Evolutionary conservation across 2,797 vertebrate genomes (phyloP).

Genomic region (Passerculus sandwichensis): DNA sequence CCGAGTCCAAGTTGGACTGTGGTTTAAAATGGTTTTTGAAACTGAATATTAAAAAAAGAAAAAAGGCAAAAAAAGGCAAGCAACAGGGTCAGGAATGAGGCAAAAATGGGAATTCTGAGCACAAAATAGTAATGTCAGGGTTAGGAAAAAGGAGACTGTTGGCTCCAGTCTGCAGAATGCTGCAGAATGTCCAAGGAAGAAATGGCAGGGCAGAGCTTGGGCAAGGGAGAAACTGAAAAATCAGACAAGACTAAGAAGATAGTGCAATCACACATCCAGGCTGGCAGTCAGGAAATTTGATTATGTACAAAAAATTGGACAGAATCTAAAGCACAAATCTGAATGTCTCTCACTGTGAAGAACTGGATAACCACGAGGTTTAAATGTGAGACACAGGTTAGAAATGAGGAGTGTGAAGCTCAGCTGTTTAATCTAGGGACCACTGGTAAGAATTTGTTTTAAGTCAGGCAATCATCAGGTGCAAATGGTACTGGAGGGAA

Average conservation of each 20-base stretch:
- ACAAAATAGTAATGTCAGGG: not conserved
- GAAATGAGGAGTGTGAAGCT: not conserved
- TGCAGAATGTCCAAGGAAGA: not conserved
- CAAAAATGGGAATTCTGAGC: not conserved
- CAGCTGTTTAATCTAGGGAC: not conserved
- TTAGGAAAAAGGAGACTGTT: fast-evolving
- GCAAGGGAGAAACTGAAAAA: not conserved
- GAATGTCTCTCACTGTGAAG: not conserved
- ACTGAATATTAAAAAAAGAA: not conserved
- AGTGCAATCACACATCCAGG: not conserved
- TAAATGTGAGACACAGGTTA: not conserved
- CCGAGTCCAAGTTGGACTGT: not conserved
- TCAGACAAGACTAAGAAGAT: not conserved
- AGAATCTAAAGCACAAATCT: not conserved
- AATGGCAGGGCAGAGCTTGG: not conserved
- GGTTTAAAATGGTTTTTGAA: not conserved
- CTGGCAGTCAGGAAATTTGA: not conserved
- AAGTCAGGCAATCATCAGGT: not conserved
- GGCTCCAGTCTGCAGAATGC: not conserved
- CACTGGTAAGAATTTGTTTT: not conserved
- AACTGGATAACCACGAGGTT: not conserved
- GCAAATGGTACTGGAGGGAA: not conserved
- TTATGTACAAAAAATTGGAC: not conserved
- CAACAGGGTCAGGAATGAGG: not conserved
- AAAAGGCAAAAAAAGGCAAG: fast-evolving